Conservation (phyloP, 1,140 invertebrate species). For the Sipha flava region DNA sequence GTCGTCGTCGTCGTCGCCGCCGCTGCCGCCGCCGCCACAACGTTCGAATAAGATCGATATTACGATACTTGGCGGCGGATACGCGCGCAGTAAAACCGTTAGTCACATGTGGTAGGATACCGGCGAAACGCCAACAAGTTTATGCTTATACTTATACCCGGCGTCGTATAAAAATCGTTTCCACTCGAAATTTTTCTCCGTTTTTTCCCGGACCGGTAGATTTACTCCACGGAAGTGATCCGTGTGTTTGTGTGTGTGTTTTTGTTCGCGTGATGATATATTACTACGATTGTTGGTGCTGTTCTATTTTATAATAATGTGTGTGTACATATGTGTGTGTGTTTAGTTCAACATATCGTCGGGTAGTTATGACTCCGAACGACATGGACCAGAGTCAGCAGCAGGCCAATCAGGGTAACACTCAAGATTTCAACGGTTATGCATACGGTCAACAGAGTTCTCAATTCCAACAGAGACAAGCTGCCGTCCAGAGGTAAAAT, state of each 20-base stretch:
- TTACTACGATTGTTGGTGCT: neutral
- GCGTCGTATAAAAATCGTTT: too few relatives aligned
- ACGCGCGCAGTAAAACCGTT: neutral
- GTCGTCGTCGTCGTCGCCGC: too few relatives aligned
- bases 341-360: neutral
- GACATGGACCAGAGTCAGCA: slow-evolving; percentile 29
- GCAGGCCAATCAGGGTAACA: slow-evolving; percentile 23
- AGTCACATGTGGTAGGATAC: too few relatives aligned
- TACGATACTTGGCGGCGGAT: neutral
- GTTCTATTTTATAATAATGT: neutral
- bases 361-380: slow-evolving; percentile 16
- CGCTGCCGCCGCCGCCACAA: neutral
- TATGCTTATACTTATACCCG: too few relatives aligned
- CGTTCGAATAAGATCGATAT: neutral
- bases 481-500: neutral
- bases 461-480: slow-evolving; percentile 12
- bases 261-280: too few relatives aligned
- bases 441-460: neutral
- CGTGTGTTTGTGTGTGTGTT: too few relatives aligned
- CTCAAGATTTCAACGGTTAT: slow-evolving; percentile 27
- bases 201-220: too few relatives aligned
- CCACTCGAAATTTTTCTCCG: too few relatives aligned
- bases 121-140: neutral
- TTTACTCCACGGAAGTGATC: too few relatives aligned
- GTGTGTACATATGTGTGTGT: neutral